A percentile compares a stretch with the other conserved stretches of the same genome.
These are phyloP conservation scores for Nebria brevicollis DNA, from an alignment of 2,888 invertebrate genomes.

Conservation along the genomic window DNA sequence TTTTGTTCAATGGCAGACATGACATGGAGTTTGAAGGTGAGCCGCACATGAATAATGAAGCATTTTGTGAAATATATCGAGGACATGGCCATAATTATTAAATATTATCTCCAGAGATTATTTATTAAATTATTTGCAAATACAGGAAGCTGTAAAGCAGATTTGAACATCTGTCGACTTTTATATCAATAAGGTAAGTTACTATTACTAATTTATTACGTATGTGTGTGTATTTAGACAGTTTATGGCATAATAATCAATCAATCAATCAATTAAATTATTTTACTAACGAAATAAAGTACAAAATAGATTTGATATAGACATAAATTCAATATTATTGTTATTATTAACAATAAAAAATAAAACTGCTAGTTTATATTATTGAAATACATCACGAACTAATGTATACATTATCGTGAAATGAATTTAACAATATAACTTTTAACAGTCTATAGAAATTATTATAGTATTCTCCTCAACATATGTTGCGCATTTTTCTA, in stretches of 20 bases:
- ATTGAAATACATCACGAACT: no score
- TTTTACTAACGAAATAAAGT: no score
- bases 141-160: neutral
- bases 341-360: no score
- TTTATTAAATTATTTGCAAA: neutral
- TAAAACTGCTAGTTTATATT: no score
- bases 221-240: no score
- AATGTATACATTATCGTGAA: no score
- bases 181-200: no score
- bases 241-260: no score
- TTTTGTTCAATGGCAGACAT: slow-evolving; percentile 19
- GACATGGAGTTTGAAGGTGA: slow-evolving; percentile 22
- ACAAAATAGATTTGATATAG: no score
- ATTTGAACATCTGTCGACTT: neutral
- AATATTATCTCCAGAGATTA: slow-evolving; percentile 3
- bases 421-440: neutral
- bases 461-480: neutral
- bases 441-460: neutral
- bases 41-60: slow-evolving; percentile 36
- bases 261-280: no score
- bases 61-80: slow-evolving; percentile 26
- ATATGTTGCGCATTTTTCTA: neutral
- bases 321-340: no score
- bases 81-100: slow-evolving; percentile 40
- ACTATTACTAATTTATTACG: no score